phyloP scores from a whole-genome alignment of 2,797 vertebrate species.

The Darevskia nairensis region DNA sequence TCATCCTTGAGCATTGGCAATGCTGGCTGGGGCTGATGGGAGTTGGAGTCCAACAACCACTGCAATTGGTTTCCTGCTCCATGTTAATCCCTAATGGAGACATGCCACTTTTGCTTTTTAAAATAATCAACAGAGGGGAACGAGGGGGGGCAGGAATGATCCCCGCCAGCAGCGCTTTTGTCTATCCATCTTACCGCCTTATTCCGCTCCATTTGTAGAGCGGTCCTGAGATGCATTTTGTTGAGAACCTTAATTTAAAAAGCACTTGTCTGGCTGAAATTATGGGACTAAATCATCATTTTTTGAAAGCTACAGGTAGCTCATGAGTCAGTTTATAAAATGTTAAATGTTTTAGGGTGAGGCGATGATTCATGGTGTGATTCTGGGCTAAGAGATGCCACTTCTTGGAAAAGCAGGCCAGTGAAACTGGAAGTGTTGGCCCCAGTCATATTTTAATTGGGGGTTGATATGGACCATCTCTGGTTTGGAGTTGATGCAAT shows the following conservation, averaged over 20 bases:
- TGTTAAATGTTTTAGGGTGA: not conserved
- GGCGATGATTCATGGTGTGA: not conserved
- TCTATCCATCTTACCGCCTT: not conserved
- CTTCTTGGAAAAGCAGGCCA: not conserved
- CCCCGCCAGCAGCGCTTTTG: not conserved
- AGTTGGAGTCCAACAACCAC: not conserved
- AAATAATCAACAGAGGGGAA: not conserved
- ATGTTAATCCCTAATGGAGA: not conserved
- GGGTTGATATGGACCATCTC: not conserved
- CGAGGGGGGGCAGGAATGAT: not conserved
- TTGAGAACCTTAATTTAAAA: not conserved
- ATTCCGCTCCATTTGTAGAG: not conserved
- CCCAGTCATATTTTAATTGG: not conserved
- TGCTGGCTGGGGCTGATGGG: not conserved
- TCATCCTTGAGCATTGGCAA: not conserved
- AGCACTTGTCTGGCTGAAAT: not conserved
- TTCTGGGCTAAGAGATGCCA: not conserved
- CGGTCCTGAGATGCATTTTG: not conserved
- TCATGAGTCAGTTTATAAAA: not conserved
- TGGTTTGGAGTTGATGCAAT: not conserved
- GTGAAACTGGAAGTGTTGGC: not conserved
- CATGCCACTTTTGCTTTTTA: not conserved
- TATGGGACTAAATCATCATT: not conserved
- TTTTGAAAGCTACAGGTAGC: not conserved
- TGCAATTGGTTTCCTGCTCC: too few relatives aligned